Evolutionary conservation across 1,140 invertebrate genomes (phyloP), one percentile per base, ranked within the genome.

Genomic region (Orius insidiosus): DNA sequence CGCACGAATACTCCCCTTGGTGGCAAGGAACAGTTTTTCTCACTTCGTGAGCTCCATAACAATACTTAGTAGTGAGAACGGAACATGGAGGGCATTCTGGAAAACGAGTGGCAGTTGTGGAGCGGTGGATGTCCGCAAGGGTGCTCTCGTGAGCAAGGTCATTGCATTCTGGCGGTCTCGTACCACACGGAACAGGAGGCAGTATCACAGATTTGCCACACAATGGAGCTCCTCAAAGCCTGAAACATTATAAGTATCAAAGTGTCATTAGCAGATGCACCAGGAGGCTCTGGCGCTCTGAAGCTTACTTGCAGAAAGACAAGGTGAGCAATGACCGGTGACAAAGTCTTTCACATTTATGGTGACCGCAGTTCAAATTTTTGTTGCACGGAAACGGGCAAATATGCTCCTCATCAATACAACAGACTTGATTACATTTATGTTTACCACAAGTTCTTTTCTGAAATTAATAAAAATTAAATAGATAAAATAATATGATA

Each of bases 151-250:
- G 71, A 68, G 62, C 93, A 98, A 0, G 77, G 76, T 74, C 66
- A 16, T 64, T 64, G 66, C 93, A 98, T 5, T 68, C 60, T 0
- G 92, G 90, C 4, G 75, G 77, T 49, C 74, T 74, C 0, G 87
- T 83, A 62, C 92, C 92, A 98, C 93, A 98, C 0, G 83, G 74
- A 37, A 97, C 75, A 0, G 93, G 93, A 2, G 93, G 92, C 63
- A 80, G 80, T 37, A 86, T 65, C 14, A 94, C 80, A 46, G 78
- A 75, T 0, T 71, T 67, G 1, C 92, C 92, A 65, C 94, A 60
- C 94, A 97, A 2, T 75, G 76, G 2, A 96, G 64, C 62, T 97
- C 93, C 41, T 93, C 85, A 64, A 92, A 96, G 58, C 75, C 78
- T 78, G 51, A 52, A 53, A 35, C 16, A 41, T 18, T 50, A 48